phyloP scores from a whole-genome alignment of 2,113 vertebrate genomes.

The Coptodon bakossiorum region DNA sequence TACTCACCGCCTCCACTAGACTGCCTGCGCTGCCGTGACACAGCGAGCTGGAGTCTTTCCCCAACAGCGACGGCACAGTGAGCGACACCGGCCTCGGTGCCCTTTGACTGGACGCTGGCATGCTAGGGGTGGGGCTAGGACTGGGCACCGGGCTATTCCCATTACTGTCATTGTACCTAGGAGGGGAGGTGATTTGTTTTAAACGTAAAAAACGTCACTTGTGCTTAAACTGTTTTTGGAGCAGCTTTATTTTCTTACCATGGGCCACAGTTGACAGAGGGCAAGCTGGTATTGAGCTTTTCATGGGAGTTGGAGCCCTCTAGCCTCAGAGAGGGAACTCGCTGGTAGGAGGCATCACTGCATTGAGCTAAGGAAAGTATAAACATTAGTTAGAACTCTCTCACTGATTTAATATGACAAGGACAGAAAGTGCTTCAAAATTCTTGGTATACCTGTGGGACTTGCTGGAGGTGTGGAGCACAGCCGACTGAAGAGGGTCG shows the following conservation, averaged over 20 bases:
- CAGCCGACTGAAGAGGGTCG: conserved; percentile 78
- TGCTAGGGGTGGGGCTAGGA: conserved; percentile 30
- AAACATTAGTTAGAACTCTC: neutral
- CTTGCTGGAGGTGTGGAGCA: conserved; percentile 83
- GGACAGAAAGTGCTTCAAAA: neutral
- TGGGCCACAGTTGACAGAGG: conserved; percentile 84
- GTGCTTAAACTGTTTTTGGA: neutral
- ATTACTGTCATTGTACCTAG: conserved; percentile 75
- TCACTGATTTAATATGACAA: neutral
- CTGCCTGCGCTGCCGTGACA: conserved; percentile 92
- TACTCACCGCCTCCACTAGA: conserved; percentile 93
- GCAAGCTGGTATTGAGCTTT: conserved; percentile 96
- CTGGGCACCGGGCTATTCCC: conserved; percentile 59
- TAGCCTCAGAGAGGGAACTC: conserved; percentile 78
- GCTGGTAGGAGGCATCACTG: conserved; percentile 71
- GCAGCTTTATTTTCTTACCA: conserved; percentile 33
- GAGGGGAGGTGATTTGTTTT: neutral
- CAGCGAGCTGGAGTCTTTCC: conserved; percentile 74
- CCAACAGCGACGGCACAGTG: conserved; percentile 80
- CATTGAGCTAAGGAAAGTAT: conserved; percentile 42
- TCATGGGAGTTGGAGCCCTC: conserved; percentile 82
- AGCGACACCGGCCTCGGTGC: conserved; percentile 83
- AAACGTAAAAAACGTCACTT: neutral
- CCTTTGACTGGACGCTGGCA: conserved; percentile 52
- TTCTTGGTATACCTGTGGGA: conserved; percentile 61